Conservation (phyloP, 2,113 vertebrate species). For the Atlantisia rogersi region DNA sequence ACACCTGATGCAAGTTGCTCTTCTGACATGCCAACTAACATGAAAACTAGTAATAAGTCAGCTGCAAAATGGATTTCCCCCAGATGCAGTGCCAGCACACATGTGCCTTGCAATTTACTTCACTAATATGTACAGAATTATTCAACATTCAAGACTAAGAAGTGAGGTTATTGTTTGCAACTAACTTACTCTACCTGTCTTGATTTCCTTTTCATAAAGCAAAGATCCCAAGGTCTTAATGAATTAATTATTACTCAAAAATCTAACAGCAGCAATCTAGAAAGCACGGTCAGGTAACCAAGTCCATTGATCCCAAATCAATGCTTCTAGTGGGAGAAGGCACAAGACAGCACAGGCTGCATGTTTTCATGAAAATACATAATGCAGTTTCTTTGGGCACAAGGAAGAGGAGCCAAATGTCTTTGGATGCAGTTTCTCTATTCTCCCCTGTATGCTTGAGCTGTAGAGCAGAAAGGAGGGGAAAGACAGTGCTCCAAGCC, state of each 20-base stretch:
- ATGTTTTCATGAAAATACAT: neutral
- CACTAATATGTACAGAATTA: neutral
- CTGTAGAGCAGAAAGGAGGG: neutral
- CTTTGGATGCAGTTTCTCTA: neutral
- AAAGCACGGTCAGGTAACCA: neutral
- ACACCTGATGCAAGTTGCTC: neutral
- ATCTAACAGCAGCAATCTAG: neutral
- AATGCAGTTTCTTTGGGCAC: neutral
- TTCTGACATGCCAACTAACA: neutral
- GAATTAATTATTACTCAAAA: neutral
- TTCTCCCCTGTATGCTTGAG: neutral
- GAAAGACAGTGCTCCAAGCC: neutral
- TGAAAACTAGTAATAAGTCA: slow-evolving; percentile 23
- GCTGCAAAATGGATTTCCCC: neutral
- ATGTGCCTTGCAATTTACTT: slow-evolving; percentile 28
- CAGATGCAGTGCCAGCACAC: neutral
- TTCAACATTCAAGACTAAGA: neutral
- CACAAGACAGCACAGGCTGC: neutral
- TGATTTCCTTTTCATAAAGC: neutral
- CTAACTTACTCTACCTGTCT: neutral
- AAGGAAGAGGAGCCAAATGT: neutral
- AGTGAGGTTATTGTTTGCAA: neutral
- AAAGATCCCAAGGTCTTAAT: neutral
- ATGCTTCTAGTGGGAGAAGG: neutral
- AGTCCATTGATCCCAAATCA: neutral